A percentile compares a stretch with the other conserved stretches of the same genome.
These are phyloP conservation scores for Catagonus wagneri DNA, from an alignment of 2,113 vertebrate species.

Conservation along the genomic window DNA sequence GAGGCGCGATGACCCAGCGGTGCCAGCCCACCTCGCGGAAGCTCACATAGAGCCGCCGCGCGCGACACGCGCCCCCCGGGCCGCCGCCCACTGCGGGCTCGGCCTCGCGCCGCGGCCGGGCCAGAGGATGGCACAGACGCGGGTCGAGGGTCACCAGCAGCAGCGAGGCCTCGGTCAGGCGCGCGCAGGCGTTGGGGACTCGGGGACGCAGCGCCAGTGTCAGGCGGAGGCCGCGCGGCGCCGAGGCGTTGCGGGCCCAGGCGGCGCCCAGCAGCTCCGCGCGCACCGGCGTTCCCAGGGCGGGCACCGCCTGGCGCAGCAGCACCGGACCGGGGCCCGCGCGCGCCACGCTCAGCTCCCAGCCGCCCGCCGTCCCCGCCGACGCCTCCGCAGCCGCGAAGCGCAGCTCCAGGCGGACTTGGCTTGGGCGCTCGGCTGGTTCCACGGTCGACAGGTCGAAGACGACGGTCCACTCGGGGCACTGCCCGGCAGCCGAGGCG, in stretches of 20 bases:
- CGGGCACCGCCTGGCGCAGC: constrained; percentile 86
- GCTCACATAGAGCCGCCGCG: constrained; percentile 93
- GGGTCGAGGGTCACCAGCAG: constrained; percentile 91
- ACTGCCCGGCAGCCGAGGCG: constrained; percentile 75
- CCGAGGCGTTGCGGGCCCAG: constrained; percentile 38
- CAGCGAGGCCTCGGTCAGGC: constrained; percentile 82
- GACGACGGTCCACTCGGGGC: constrained; percentile 90
- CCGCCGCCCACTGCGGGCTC: constrained; percentile 44
- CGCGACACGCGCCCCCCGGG: constrained; percentile 90
- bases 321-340: constrained; percentile 77
- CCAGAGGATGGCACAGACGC: constrained; percentile 85
- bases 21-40: constrained; percentile 98
- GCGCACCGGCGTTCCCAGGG: constrained; percentile 83
- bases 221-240: constrained; percentile 86
- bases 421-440: constrained; percentile 89
- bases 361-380: constrained; percentile 6
- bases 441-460: constrained; percentile 94
- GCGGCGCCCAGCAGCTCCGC: constrained; percentile 86
- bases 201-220: constrained; percentile 85
- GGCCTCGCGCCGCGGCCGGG: constrained; percentile 82
- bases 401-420: constrained; percentile 91
- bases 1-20: constrained; percentile 97
- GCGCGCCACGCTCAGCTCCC: constrained; percentile 90
- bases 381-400: constrained; percentile 83
- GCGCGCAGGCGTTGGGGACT: accelerated